Evolutionary conservation across 2,797 vertebrate genomes (phyloP).

Genomic region (Takifugu rubripes): DNA sequence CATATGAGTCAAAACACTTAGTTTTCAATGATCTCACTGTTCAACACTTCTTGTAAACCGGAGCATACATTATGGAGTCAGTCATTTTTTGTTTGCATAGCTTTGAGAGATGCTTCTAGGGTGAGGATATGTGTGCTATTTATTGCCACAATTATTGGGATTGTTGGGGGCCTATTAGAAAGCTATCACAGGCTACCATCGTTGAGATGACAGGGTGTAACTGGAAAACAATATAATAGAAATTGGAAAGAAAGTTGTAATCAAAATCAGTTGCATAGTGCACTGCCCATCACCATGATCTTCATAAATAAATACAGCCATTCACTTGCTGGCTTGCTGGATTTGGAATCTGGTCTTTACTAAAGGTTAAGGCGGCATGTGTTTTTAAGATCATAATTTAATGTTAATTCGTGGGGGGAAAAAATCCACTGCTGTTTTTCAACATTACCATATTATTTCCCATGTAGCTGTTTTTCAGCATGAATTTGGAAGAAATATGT

Average conservation of each 20-base stretch:
- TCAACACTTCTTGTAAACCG: background rate
- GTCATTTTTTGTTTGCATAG: background rate
- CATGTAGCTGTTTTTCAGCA: conserved; percentile 68
- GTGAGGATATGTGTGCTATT: conserved; percentile 37
- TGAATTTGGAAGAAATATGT: conserved; percentile 94
- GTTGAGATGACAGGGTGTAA: background rate
- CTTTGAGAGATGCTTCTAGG: conserved; percentile 6
- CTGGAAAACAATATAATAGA: background rate
- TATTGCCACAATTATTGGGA: conserved; percentile 35
- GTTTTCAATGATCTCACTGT: conserved; percentile 19
- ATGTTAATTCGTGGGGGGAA: too few relatives aligned
- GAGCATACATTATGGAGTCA: background rate
- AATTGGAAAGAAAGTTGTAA: conserved; percentile 14
- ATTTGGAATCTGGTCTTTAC: too few relatives aligned
- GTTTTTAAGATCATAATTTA: too few relatives aligned
- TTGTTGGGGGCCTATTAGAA: conserved; percentile 58
- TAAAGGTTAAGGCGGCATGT: too few relatives aligned
- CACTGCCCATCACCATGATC: background rate
- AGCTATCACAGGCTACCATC: conserved; percentile 43
- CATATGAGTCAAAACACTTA: conserved; percentile 19
- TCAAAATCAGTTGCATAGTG: background rate
- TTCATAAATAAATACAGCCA: too few relatives aligned
- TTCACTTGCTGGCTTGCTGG: background rate
- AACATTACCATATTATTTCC: background rate
- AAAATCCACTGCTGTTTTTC: background rate